These are phyloP conservation scores for Nyctibius bracteatus DNA, from an alignment of 2,113 vertebrate species.

Conservation along the genomic window DNA sequence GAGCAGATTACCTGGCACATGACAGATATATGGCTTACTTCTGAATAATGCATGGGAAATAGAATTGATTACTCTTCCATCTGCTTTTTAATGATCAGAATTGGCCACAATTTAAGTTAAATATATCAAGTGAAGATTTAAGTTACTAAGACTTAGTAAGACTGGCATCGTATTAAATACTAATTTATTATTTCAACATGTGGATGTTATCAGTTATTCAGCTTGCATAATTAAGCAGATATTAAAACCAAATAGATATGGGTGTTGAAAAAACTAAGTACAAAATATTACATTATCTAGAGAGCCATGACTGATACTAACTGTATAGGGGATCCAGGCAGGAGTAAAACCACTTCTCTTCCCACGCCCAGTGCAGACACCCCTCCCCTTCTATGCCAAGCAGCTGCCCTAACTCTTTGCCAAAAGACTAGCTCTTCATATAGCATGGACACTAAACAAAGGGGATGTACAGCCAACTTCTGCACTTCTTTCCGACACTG, in stretches of 20 bases:
- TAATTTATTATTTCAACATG: not conserved
- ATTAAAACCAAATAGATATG: not conserved
- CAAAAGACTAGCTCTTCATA: not conserved
- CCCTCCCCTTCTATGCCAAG: not conserved
- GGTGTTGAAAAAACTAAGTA: not conserved
- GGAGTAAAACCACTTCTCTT: not conserved
- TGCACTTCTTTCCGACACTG: not conserved
- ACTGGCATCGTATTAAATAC: not conserved
- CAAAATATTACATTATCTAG: not conserved
- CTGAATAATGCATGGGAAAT: slow-evolving; percentile 9
- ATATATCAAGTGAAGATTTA: slow-evolving; percentile 16
- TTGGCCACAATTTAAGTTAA: slow-evolving; percentile 32
- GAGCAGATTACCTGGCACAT: not conserved
- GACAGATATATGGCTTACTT: not conserved
- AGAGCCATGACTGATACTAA: not conserved
- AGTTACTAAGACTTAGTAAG: not conserved
- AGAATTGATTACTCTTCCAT: slow-evolving; percentile 25
- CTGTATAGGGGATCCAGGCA: not conserved
- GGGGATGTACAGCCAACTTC: not conserved
- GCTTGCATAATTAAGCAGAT: not conserved
- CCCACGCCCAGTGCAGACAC: not conserved
- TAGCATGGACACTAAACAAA: not conserved
- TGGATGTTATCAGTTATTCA: not conserved
- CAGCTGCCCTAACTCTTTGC: not conserved
- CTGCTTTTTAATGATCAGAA: slow-evolving; percentile 30